These are phyloP conservation scores for Dicranocentrus wangi DNA, from an alignment of 2,888 invertebrate genomes.

Conservation along the genomic window DNA sequence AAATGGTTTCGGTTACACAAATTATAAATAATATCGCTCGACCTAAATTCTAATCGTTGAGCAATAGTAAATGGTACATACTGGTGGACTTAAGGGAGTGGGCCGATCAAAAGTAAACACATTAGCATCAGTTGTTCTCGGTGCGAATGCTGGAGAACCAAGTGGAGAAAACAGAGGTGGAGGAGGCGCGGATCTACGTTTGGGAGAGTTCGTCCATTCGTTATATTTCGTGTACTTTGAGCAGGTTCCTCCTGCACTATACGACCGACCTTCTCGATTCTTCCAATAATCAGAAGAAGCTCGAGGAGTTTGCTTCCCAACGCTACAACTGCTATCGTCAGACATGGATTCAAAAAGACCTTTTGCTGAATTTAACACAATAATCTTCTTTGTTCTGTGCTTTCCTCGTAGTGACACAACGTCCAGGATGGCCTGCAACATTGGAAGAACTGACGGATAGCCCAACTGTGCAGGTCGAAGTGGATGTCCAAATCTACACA, in stretches of 20 bases:
- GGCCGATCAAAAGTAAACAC: constrained; percentile 52
- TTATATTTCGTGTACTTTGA: constrained; percentile 14
- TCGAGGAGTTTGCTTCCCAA: constrained; percentile 35
- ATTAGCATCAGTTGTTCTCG: constrained; percentile 18
- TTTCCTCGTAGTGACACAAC: constrained; percentile 77
- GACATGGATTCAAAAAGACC: constrained; percentile 37
- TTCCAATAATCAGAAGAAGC: constrained; percentile 17
- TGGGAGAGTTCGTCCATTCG: constrained; percentile 46
- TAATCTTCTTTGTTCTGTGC: constrained; percentile 74
- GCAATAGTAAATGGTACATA: constrained; percentile 11
- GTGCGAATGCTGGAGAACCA: constrained; percentile 33
- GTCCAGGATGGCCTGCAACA: constrained; percentile 78
- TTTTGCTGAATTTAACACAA: constrained; percentile 75
- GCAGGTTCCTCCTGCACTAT: constrained; percentile 8
- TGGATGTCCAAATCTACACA: constrained; percentile 75
- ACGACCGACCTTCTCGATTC: constrained; percentile 18
- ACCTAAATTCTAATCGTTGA: too few species aligned
- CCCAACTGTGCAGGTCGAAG: constrained; percentile 78
- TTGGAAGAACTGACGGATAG: constrained; percentile 76
- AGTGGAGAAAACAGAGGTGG: constrained; percentile 59
- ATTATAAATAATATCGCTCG: too few species aligned
- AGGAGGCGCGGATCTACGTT: constrained; percentile 40
- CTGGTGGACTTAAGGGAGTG: constrained; percentile 55
- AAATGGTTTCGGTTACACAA: too few species aligned
- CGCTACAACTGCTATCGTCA: constrained; percentile 41